These are phyloP conservation scores for Scomber scombrus DNA, from an alignment of 2,113 vertebrate species.

Conservation along the genomic window DNA sequence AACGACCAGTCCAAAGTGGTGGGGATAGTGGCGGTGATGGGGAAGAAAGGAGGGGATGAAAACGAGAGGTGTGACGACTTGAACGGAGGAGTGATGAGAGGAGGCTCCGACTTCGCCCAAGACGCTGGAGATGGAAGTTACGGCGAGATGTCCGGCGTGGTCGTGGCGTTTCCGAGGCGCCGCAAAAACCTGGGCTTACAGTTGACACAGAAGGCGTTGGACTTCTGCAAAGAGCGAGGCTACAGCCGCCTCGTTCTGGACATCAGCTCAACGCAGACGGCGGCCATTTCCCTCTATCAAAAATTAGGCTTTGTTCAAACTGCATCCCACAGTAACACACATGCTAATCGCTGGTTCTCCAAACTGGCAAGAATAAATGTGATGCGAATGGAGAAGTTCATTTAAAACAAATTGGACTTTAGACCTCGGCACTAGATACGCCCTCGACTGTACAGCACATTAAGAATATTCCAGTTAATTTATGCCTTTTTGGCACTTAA, in stretches of 20 bases:
- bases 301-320: slow-evolving; percentile 77
- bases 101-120: not conserved
- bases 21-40: slow-evolving; percentile 67
- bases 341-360: slow-evolving; percentile 71
- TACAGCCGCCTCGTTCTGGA: slow-evolving; percentile 61
- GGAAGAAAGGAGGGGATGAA: slow-evolving; percentile 43
- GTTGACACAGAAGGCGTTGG: slow-evolving; percentile 65
- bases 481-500: slow-evolving; percentile 19
- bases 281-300: slow-evolving; percentile 61
- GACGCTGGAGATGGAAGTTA: slow-evolving; percentile 35
- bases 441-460: slow-evolving; percentile 16
- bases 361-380: slow-evolving; percentile 75
- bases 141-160: slow-evolving; percentile 69
- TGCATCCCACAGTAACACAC: slow-evolving; percentile 55
- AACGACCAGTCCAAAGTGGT: slow-evolving; percentile 67
- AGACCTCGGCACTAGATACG: not conserved
- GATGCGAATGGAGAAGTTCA: slow-evolving; percentile 76
- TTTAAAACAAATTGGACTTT: slow-evolving; percentile 51
- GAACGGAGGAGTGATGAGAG: slow-evolving; percentile 54
- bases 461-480: slow-evolving; percentile 42
- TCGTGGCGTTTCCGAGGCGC: slow-evolving; percentile 63
- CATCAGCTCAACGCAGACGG: slow-evolving; percentile 71
- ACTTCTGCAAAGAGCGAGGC: slow-evolving; percentile 78
- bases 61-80: slow-evolving; percentile 47
- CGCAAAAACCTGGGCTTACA: slow-evolving; percentile 63